Evolutionary conservation across 2,113 vertebrate genomes (phyloP).

Genomic region (Microcebus murinus): DNA sequence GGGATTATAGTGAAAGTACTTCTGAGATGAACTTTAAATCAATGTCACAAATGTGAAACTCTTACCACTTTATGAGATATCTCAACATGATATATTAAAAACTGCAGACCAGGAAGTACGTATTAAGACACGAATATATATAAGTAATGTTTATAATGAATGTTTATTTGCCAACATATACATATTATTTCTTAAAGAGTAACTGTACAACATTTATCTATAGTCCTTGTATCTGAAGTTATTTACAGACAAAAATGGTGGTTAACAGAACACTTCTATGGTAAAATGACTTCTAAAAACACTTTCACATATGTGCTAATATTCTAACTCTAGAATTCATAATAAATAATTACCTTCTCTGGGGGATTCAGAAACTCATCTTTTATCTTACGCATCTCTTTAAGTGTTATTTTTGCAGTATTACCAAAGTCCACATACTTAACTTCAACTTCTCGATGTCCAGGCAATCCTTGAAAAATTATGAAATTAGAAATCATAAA

Average conservation of each 20-base stretch:
- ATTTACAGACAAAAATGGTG: constrained; percentile 17
- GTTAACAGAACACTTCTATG: neutral
- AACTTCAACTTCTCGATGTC: constrained; percentile 87
- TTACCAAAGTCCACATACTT: constrained; percentile 93
- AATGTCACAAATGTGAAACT: neutral
- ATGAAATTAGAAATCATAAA: constrained; percentile 52
- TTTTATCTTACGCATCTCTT: constrained; percentile 90
- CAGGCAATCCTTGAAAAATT: constrained; percentile 87
- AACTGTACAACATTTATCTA: neutral
- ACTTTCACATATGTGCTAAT: neutral
- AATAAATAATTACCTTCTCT: constrained; percentile 87
- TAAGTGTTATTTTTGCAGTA: constrained; percentile 84
- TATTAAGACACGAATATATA: neutral
- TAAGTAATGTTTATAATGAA: neutral
- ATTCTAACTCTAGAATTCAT: neutral
- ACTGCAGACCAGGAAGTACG: neutral
- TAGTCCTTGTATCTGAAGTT: neutral
- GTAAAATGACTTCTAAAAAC: constrained; percentile 44
- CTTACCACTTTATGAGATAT: neutral
- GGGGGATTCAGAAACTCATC: constrained; percentile 91
- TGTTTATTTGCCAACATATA: constrained; percentile 22
- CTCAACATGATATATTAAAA: constrained; percentile 27
- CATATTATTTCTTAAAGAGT: neutral
- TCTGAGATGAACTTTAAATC: neutral
- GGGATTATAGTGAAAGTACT: neutral